Base-by-base conservation (phyloP, 2,113 vertebrate genomes). In the Vombatus ursinus region DNA sequence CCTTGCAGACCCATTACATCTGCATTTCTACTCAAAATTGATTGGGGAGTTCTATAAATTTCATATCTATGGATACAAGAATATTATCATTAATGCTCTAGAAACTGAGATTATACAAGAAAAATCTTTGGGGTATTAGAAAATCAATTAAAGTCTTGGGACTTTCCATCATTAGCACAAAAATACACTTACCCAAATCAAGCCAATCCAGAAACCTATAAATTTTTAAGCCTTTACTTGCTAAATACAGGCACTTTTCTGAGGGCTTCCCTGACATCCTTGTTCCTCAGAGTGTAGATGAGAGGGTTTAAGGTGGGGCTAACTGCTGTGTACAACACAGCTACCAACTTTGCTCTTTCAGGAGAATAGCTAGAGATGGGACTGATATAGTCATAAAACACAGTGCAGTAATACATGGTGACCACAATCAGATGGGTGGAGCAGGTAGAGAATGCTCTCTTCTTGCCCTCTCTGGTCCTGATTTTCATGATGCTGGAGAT, bases 401-500 rank as follows among this genome's bases (percentile, higher is more conserved):
- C 90, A 2, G 54, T 91, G 7, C 47, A 44, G 25, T 77, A 77
- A n/a, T 68, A 91, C 57, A 94, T 28, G 26, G 48, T 90, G 48
- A 94, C 93, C 54, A 94, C 93, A 11, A 77, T 22, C 2, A 94
- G 93, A 37, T 91, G 93, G 8, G 93, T 77, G 54, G 89, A 91
- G 49, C 93, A 94, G 90, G 93, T 91, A 49, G 90, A 94, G n/a
- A 94, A 91, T 31, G 93, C 49, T 22, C 57, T 50, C 25, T 10
- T 49, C 3, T 68, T 50, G 28, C 90, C 93, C 49, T 94, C 48
- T 1, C 48, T 26, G 9, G 52, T 50, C 31, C 16, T 53, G 37
- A 94, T 91, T 90, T 19, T 54, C 90, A 94, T 48, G 54, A 94
- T 94, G 89, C 31, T 47, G 48, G 49, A 19, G 47, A 94, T 94